Conservation (phyloP, 1,140 invertebrate species). For the Eupeodes corollae region DNA sequence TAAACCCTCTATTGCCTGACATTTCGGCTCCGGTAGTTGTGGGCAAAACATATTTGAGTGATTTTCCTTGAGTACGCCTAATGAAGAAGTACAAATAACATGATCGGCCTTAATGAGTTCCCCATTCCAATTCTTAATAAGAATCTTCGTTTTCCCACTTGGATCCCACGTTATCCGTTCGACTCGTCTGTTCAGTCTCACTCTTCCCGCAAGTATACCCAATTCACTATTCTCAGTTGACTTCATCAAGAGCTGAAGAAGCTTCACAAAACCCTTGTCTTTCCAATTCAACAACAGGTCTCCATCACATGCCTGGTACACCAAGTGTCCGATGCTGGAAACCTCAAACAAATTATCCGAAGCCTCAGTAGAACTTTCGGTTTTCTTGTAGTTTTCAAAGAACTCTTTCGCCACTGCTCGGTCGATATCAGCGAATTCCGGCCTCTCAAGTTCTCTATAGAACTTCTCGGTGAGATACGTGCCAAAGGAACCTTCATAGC, state of each 20-base stretch:
- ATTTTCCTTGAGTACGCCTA: constrained; percentile 57
- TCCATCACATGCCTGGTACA: constrained; percentile 49
- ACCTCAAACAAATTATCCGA: constrained; percentile 48
- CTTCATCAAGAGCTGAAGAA: constrained; percentile 46
- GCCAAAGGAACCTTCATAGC: constrained; percentile 35
- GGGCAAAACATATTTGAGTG: constrained; percentile 49
- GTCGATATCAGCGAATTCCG: constrained; percentile 11
- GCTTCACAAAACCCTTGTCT: constrained; percentile 44
- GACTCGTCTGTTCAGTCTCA: constrained; percentile 41
- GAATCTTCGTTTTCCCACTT: constrained; percentile 8
- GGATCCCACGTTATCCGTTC: constrained; percentile 37
- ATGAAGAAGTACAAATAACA: constrained; percentile 54
- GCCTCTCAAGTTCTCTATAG: constrained; percentile 17
- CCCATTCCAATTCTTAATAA: constrained; percentile 47
- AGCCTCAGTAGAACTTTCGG: constrained; percentile 45
- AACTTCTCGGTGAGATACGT: constrained; percentile 38
- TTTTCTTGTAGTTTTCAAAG: constrained; percentile 40
- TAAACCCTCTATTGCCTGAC: constrained; percentile 50
- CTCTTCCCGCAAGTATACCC: constrained; percentile 24
- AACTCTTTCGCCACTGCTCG: constrained; percentile 35
- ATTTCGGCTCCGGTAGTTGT: constrained; percentile 45
- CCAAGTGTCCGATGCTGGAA: constrained; percentile 41
- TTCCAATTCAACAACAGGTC: constrained; percentile 50
- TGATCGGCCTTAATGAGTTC: constrained; percentile 47
- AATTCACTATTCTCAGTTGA: constrained; percentile 9